Percentiles rank a stretch among this genome's conserved stretches.
phyloP scores from a whole-genome alignment of 2,113 vertebrate species.

The Phylloscopus whistleri region DNA sequence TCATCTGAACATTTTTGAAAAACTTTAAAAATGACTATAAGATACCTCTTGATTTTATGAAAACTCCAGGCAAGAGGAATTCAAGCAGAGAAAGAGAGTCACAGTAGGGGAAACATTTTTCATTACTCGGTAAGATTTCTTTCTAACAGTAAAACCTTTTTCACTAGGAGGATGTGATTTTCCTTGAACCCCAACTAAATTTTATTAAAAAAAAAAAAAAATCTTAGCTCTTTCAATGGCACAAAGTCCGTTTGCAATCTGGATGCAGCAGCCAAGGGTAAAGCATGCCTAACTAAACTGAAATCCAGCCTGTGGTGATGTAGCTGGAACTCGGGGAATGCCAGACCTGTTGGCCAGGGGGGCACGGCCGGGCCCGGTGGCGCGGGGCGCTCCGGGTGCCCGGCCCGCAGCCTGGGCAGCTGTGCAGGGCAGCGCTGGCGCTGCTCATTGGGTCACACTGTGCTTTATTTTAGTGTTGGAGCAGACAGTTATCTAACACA shows the following conservation, averaged over 20 bases:
- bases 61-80: conserved; percentile 20
- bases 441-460: conserved; percentile 28
- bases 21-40: background rate
- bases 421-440: background rate
- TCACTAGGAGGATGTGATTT: background rate
- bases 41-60: conserved; percentile 17
- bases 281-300: conserved; percentile 64
- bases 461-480: conserved; percentile 72
- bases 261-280: conserved; percentile 46
- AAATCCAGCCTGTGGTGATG: conserved; percentile 34
- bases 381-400: background rate
- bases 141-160: background rate
- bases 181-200: conserved; percentile 15
- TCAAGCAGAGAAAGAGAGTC: background rate
- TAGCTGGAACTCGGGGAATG: conserved; percentile 40
- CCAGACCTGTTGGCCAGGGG: conserved; percentile 5
- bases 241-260: conserved; percentile 23
- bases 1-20: background rate
- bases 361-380: background rate
- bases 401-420: conserved; percentile 30
- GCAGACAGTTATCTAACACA: conserved; percentile 79
- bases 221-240: background rate
- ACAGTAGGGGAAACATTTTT: conserved; percentile 27
- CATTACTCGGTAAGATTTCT: background rate
- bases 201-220: background rate